These are phyloP conservation scores for Drosophila kanekoi DNA, from an alignment of 2,888 invertebrate genomes.

Conservation along the genomic window DNA sequence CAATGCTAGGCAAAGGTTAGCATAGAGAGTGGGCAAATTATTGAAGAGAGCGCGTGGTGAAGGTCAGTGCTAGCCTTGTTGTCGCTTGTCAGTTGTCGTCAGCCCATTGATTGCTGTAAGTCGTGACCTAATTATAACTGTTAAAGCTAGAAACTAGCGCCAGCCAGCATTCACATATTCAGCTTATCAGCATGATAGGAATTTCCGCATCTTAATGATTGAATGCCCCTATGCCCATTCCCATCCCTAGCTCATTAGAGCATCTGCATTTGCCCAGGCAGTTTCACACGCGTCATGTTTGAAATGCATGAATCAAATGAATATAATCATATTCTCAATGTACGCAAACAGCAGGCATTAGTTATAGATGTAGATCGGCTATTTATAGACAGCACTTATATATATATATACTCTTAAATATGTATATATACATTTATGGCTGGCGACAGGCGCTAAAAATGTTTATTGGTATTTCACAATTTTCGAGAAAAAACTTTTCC, in stretches of 20 bases:
- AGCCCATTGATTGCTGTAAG: constrained; percentile 37
- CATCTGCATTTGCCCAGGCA: constrained; percentile 28
- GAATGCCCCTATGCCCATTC: constrained; percentile 20
- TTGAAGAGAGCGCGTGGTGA: constrained; percentile 41
- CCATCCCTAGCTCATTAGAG: constrained; percentile 4
- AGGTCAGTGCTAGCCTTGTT: constrained; percentile 54
- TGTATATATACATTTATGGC: constrained; percentile 42
- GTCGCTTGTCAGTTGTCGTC: constrained; percentile 18
- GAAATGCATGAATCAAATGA: constrained; percentile 43
- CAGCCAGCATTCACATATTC: constrained; percentile 4
- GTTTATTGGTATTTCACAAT: constrained; percentile 50
- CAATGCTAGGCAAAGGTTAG: constrained; percentile 9
- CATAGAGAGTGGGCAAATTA: not conserved
- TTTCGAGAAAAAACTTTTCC: constrained; percentile 61
- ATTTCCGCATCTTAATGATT: constrained; percentile 48
- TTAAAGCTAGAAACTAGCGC: constrained; percentile 31
- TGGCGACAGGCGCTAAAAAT: constrained; percentile 75
- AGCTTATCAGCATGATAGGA: constrained; percentile 47
- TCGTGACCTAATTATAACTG: constrained; percentile 42
- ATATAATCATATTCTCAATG: constrained; percentile 26
- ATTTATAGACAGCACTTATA: constrained; percentile 38
- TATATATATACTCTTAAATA: constrained; percentile 7
- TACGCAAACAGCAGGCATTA: constrained; percentile 8
- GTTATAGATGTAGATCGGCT: constrained; percentile 37
- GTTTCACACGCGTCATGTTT: constrained; percentile 51